Evolutionary conservation across 2,113 vertebrate species (phyloP).

Genomic region (Rutilus rutilus): DNA sequence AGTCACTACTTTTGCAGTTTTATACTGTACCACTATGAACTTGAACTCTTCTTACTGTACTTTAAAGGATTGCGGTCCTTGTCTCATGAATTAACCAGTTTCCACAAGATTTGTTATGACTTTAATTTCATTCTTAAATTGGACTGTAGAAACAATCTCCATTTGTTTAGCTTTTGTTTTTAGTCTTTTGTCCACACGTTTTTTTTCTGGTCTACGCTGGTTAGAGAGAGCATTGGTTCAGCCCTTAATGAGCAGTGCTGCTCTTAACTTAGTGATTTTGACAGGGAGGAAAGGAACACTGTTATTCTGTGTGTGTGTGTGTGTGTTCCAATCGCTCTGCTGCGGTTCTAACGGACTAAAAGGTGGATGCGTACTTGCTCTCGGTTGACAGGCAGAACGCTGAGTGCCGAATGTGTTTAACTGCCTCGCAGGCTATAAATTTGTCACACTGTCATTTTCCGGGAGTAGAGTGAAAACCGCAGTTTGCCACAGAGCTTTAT

Average conservation of each 20-base stretch:
- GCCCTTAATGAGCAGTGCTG: slow-evolving; percentile 20
- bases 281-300: slow-evolving; percentile 25
- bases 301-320: slow-evolving; percentile 10
- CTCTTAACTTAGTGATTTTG: slow-evolving; percentile 31
- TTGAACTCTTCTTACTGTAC: background rate
- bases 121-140: background rate
- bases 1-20: background rate
- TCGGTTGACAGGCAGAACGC: slow-evolving; percentile 26
- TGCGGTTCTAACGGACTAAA: slow-evolving; percentile 42
- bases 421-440: slow-evolving; percentile 69
- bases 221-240: background rate
- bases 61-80: background rate
- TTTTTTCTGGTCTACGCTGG: background rate
- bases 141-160: background rate
- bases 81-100: background rate
- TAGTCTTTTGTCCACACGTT: background rate
- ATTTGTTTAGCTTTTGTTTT: background rate
- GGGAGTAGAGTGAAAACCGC: slow-evolving; percentile 73
- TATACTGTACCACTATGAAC: background rate
- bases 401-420: slow-evolving; percentile 58
- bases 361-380: slow-evolving; percentile 51
- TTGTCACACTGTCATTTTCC: slow-evolving; percentile 68
- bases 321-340: background rate
- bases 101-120: background rate
- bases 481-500: slow-evolving; percentile 75